Conservation (phyloP, 2,113 vertebrate species). For the Onychostruthus taczanowskii region DNA sequence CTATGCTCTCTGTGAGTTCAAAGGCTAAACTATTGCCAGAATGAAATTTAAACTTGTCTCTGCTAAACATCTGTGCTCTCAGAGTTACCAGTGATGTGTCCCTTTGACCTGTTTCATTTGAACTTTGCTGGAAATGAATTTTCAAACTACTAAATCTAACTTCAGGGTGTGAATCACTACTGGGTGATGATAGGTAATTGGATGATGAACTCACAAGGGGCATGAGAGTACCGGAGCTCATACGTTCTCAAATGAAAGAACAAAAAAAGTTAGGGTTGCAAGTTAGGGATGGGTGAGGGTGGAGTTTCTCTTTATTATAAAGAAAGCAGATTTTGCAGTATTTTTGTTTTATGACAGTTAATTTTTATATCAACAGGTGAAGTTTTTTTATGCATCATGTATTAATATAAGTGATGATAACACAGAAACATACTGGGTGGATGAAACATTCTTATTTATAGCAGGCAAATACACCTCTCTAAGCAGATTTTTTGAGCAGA, state of each 20-base stretch:
- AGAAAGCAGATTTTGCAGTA: background rate
- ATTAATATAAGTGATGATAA: background rate
- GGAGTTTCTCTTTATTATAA: background rate
- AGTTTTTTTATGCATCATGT: background rate
- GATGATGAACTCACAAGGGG: conserved; percentile 51
- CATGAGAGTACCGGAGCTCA: conserved; percentile 63
- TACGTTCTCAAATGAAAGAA: conserved; percentile 74
- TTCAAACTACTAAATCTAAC: conserved; percentile 67
- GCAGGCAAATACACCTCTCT: background rate
- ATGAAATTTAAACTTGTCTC: conserved; percentile 54
- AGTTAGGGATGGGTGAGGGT: background rate
- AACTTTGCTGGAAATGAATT: conserved; percentile 67
- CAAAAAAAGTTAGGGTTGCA: background rate
- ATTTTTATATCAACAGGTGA: background rate
- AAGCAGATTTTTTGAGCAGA: background rate
- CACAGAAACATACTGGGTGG: background rate
- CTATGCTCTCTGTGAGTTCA: background rate
- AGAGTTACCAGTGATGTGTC: conserved; percentile 48
- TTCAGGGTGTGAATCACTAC: conserved; percentile 71
- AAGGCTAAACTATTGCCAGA: conserved; percentile 27
- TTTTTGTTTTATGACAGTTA: background rate
- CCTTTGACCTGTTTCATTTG: conserved; percentile 73
- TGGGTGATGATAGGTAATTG: conserved; percentile 73
- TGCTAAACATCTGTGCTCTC: conserved; percentile 72
- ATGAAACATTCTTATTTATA: background rate